These are phyloP conservation scores for Cantharis flavilabris DNA, from an alignment of 2,888 invertebrate species.

Conservation along the genomic window DNA sequence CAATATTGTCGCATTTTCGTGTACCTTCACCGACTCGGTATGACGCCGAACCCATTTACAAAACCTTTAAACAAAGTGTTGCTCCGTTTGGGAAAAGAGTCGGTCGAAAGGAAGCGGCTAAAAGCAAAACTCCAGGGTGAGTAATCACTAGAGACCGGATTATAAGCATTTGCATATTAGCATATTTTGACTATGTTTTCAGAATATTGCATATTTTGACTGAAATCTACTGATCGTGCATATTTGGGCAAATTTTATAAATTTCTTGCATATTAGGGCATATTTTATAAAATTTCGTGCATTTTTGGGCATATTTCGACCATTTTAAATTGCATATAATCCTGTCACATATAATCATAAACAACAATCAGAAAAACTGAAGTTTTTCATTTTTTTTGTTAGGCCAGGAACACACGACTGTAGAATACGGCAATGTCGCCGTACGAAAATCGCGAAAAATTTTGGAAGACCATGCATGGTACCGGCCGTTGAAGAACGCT, in stretches of 20 bases:
- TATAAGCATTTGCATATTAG: no score
- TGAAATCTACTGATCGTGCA: no score
- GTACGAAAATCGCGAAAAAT: constrained; percentile 52
- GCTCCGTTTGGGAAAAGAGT: constrained; percentile 41
- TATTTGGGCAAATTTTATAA: no score
- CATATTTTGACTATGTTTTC: no score
- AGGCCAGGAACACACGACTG: constrained; percentile 47
- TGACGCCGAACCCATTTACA: constrained; percentile 32
- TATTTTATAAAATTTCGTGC: no score
- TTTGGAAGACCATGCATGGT: constrained; percentile 54
- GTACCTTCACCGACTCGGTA: constrained; percentile 50
- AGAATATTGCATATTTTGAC: no score
- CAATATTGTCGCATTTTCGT: constrained; percentile 37
- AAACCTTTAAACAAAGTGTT: constrained; percentile 28
- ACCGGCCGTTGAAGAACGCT: constrained; percentile 55
- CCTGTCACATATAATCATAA: no score
- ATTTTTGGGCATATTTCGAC: no score
- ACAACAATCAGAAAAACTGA: background rate
- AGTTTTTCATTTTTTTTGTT: background rate
- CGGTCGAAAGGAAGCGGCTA: constrained; percentile 13
- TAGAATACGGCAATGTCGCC: constrained; percentile 37
- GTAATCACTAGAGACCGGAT: no score
- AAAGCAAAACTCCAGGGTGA: constrained; percentile 46
- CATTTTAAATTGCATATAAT: no score
- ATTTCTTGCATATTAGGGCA: no score